Evolutionary conservation across 2,888 invertebrate species (phyloP), one percentile per base, ranked within the genome.

Genomic region (Peribatodes rhomboidaria): DNA sequence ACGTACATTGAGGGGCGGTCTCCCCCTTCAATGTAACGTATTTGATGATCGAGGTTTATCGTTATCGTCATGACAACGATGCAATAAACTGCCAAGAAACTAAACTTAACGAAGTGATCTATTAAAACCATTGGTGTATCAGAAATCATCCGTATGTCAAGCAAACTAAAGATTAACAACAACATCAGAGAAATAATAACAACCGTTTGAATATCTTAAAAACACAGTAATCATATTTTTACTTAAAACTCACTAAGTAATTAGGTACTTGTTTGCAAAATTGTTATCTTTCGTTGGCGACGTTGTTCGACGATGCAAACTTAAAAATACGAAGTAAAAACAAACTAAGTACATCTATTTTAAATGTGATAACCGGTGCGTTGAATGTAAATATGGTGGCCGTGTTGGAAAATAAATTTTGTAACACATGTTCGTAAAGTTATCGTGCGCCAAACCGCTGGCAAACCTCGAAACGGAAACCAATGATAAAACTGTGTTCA

Each of bases 401-500:
- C 14, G 49, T 49, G 22, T 2, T 14, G 14, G 14, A 39, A 39
- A 22, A 14, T 14, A 22, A 1, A 42, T 22, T 47, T 46, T 35
- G 14, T 35, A 14, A 2, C 4, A 53, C 16, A 52, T 64, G 49
- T 58, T 27, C 20, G 1, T 39, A 46, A n/a, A 16, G 31, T 35
- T 61, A 50, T 39, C 37, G 16, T 41, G 22, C 44, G 11, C 41
- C 39, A 57, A 55, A 62, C 61, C 61, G 35, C 60, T 9, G 16
- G 13, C 56, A 18, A 57, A 35, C 46, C 37, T 41, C 44, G 6
- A 46, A 18, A 41, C 58, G 58, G 56, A 57, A 52, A 46, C 50
- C 47, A 49, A 56, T 61, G 60, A 65, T 65, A 65, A 65, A 53
- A 58, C 11, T 59, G 8, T 52, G 42, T 65, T 65, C 47, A 54